Base-by-base conservation (phyloP, 2,113 vertebrate genomes). In the Vombatus ursinus region DNA sequence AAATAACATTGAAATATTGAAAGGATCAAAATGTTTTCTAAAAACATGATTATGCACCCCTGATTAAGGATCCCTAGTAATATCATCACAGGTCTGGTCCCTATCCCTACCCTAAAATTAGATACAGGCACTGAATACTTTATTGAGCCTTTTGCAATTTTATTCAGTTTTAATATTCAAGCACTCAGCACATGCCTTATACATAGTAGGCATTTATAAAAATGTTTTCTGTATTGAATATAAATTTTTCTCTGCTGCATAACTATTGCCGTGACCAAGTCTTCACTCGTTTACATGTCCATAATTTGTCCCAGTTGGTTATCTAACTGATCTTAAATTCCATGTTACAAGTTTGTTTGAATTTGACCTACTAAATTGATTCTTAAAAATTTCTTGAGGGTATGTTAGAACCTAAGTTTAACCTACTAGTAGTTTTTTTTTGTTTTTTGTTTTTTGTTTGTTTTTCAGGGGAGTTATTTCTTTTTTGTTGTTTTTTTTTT, bases 331-430 rank as follows among this genome's bases (percentile, higher is more conserved):
- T 52, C 23, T 90, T 92, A 91, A 89, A 92, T 61, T 96, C 54
- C 77, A 22, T 95, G 61, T 93, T 96, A 37, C 12, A 96, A 61
- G 84, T 92, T 77, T 54, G 22, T 94, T 68, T 94, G 49, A 89
- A 49, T 52, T 97, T 47, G 92, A 2, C 8, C 90, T 95, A 49
- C 49, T 93, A 89, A 96, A 54, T 91, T 44, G 90, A n/a, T 11
- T 95, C 93, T 31, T 54, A 92, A 94, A 52, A 94, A 61, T 94
- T 94, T 8, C 44, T 94, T 92, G 52, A 89, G 11, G 51, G n/a
- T 84, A 31, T 94, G 94, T 50, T 94, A 96, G 90, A 92, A 92
- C 37, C 77, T 57, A 19, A 96, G 3, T 57, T 0, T 48, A 92
- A n/a, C 22, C 50, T 53, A 24, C n/a, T 23, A 91, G 8, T 9